Conservation (phyloP, 2,113 vertebrate genomes). For the Elephas maximus region DNA sequence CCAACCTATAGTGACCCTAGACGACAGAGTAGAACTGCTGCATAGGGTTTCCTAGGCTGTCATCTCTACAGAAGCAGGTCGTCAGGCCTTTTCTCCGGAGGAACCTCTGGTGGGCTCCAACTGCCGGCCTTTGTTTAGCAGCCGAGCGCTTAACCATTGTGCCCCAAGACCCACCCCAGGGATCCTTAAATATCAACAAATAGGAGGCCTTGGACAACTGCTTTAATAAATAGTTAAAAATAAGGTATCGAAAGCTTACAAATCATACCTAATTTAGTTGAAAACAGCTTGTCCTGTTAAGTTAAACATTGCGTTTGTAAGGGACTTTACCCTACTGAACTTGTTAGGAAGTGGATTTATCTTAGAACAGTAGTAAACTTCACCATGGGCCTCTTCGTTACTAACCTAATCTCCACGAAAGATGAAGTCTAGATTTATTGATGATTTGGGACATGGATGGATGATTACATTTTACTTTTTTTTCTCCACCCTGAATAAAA, state of each 20-base stretch:
- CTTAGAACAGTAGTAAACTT: background rate
- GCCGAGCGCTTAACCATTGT: background rate
- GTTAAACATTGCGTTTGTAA: background rate
- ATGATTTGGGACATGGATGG: background rate
- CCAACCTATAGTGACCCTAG: background rate
- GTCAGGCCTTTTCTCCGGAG: background rate
- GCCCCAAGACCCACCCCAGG: too few relatives aligned
- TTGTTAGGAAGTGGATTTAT: background rate
- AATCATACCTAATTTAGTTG: background rate
- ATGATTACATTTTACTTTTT: conserved; percentile 31
- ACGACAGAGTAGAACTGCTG: background rate
- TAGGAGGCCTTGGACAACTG: background rate
- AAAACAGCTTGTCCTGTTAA: background rate
- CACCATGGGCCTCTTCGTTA: background rate
- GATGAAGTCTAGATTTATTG: background rate
- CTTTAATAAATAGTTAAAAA: background rate
- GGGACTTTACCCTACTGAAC: background rate
- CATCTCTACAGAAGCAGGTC: background rate
- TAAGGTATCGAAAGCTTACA: background rate
- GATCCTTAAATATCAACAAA: background rate
- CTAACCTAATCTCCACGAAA: background rate
- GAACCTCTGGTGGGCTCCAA: background rate
- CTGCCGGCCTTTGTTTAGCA: background rate
- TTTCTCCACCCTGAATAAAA: background rate
- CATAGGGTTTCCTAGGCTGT: background rate